phyloP scores from a whole-genome alignment of 2,797 vertebrate species.

The Tiaroga cobitis region DNA sequence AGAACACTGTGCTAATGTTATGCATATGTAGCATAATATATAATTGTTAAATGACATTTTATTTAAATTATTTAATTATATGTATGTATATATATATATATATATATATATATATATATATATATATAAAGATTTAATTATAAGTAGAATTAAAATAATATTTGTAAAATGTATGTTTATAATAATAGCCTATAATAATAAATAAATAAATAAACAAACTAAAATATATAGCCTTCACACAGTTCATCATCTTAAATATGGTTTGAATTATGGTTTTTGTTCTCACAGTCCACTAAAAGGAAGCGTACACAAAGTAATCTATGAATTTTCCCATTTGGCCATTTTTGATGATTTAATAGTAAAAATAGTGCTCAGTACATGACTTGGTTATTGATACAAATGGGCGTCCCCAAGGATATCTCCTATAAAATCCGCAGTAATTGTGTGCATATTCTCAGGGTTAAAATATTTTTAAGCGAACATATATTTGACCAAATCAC shows the following conservation, averaged over 20 bases:
- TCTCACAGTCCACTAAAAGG: slow-evolving; percentile 19
- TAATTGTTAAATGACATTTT: too few species aligned
- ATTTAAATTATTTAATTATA: not conserved
- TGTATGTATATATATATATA: not conserved
- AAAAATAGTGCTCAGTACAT: slow-evolving; percentile 43
- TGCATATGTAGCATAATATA: too few species aligned
- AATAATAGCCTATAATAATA: too few species aligned
- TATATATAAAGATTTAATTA: too few species aligned
- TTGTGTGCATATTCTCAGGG: slow-evolving; percentile 41
- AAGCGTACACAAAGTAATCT: slow-evolving; percentile 29
- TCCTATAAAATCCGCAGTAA: slow-evolving; percentile 26
- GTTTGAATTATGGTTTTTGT: slow-evolving; percentile 13
- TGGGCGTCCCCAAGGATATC: slow-evolving; percentile 44
- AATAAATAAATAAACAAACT: not conserved
- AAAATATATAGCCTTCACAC: not conserved
- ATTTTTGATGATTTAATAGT: slow-evolving; percentile 48
- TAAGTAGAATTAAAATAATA: not conserved
- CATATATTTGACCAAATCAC: slow-evolving; percentile 56
- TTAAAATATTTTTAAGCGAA: slow-evolving; percentile 79
- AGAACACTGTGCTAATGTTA: too few species aligned
- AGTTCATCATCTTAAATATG: slow-evolving; percentile 3
- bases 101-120: not conserved
- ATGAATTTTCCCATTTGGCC: slow-evolving; percentile 41
- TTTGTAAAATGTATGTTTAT: not conserved
- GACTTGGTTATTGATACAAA: slow-evolving; percentile 52